phyloP scores from a whole-genome alignment of 2,113 vertebrate species.

The Smithornis capensis region DNA sequence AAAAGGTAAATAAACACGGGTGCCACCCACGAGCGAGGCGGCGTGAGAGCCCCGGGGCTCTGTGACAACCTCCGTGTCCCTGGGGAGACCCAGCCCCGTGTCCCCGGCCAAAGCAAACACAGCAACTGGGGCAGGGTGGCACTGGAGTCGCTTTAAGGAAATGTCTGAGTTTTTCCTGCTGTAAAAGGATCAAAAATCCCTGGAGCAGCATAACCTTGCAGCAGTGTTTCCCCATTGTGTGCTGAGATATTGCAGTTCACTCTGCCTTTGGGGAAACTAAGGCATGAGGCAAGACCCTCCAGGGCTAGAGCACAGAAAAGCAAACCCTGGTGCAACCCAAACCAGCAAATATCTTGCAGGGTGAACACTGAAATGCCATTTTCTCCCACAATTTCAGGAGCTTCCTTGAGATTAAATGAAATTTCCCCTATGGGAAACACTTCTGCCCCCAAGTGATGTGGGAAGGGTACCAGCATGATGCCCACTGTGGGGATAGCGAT shows the following conservation, averaged over 20 bases:
- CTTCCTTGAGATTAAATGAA: neutral
- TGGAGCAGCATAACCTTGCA: neutral
- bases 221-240: neutral
- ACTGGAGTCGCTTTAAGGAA: rapidly evolving
- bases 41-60: neutral
- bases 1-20: constrained; percentile 31
- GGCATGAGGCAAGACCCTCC: rapidly evolving
- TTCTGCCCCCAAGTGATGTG: neutral
- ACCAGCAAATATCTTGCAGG: neutral
- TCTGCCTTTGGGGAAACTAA: neutral
- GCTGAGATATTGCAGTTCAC: rapidly evolving
- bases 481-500: neutral
- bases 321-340: neutral
- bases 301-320: rapidly evolving
- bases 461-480: neutral
- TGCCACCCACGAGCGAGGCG: neutral
- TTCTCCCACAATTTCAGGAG: neutral
- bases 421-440: neutral
- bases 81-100: neutral
- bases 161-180: neutral
- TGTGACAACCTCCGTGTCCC: neutral
- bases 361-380: neutral
- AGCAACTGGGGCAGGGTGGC: rapidly evolving
- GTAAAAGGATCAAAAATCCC: neutral
- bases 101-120: neutral